A percentile compares a stretch with the other conserved stretches of the same genome.
Conservation (phyloP, 2,113 vertebrate genomes). For the Nansenia antarctica region DNA sequence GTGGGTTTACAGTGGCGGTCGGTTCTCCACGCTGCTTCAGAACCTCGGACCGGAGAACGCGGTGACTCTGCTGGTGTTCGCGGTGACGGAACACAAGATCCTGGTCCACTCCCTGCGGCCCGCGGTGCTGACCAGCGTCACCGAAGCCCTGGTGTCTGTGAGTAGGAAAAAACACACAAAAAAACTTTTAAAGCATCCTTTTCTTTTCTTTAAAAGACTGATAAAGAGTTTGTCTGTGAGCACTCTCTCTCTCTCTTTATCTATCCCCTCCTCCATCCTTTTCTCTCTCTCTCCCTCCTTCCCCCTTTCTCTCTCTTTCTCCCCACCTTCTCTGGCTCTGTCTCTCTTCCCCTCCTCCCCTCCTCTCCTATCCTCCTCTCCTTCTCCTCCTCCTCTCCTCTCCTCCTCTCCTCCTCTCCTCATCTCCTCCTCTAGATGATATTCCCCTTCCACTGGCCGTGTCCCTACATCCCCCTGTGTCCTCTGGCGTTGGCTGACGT, state of each 20-base stretch:
- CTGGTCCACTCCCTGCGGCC: conserved; percentile 95
- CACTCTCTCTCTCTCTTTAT: conserved; percentile 10
- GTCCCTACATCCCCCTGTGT: conserved; percentile 96
- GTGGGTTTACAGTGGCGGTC: conserved; percentile 81
- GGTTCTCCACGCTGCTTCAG: conserved; percentile 93
- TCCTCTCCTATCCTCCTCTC: not conserved
- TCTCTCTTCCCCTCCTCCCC: too few species aligned
- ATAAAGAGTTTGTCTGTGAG: too few species aligned
- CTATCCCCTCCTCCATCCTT: too few species aligned
- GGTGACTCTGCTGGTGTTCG: conserved; percentile 90
- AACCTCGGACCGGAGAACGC: conserved; percentile 96
- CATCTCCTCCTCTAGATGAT: conserved; percentile 84
- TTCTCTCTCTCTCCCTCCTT: too few species aligned
- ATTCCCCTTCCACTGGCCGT: conserved; percentile 98
- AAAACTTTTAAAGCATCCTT: too few species aligned
- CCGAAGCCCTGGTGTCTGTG: conserved; percentile 96
- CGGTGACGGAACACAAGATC: conserved; percentile 96
- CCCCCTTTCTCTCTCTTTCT: too few species aligned
- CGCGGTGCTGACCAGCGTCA: conserved; percentile 95
- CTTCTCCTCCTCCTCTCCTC: too few species aligned
- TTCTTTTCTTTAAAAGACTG: too few species aligned
- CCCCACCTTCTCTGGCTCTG: too few species aligned
- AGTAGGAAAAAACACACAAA: conserved; percentile 58
- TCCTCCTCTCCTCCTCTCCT: not conserved
- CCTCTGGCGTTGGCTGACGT: conserved; percentile 95